phyloP scores from a whole-genome alignment of 2,797 vertebrate species.

The Telmatherina bonti region DNA sequence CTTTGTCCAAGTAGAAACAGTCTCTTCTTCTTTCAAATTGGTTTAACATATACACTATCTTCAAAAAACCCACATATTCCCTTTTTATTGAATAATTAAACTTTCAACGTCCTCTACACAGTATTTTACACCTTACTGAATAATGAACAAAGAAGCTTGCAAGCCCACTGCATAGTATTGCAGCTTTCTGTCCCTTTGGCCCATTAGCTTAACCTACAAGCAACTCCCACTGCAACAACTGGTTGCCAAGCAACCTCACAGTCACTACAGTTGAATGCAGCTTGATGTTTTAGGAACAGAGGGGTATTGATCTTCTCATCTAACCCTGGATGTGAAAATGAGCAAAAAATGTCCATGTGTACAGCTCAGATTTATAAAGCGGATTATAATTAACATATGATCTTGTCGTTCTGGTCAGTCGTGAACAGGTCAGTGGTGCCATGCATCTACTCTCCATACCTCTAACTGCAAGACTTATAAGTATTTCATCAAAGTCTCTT shows the following conservation, averaged over 20 bases:
- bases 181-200: slow-evolving; percentile 12
- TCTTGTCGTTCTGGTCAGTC: background rate
- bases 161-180: background rate
- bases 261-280: background rate
- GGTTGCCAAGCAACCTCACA: slow-evolving; percentile 11
- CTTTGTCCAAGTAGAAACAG: background rate
- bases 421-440: background rate
- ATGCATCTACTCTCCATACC: slow-evolving; percentile 75
- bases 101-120: background rate
- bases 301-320: slow-evolving; percentile 2
- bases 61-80: background rate
- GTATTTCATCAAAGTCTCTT: slow-evolving; percentile 94
- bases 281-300: slow-evolving; percentile 8
- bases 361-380: background rate
- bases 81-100: slow-evolving; percentile 3
- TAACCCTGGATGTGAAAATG: background rate
- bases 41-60: background rate
- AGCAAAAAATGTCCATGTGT: background rate
- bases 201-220: slow-evolving; percentile 16
- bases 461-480: slow-evolving; percentile 93
- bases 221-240: slow-evolving; percentile 7
- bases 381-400: background rate
- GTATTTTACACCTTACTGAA: background rate
- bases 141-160: background rate
- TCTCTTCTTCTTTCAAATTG: background rate